Evolutionary conservation across 2,888 invertebrate genomes (phyloP).

Genomic region (Stenichneumon culpator): DNA sequence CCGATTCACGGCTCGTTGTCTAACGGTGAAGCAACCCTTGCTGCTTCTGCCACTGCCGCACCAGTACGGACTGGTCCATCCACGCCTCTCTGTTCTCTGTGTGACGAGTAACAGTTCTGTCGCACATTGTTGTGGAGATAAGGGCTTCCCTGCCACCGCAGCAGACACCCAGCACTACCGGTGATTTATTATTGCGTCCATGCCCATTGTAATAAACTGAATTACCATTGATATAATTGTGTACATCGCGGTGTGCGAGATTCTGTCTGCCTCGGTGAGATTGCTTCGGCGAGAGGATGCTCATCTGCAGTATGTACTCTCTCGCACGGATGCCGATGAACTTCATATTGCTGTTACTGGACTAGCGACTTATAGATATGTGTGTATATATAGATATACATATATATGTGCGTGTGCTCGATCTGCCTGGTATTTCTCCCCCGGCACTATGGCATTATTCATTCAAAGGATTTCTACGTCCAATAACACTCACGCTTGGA

Average conservation of each 20-base stretch:
- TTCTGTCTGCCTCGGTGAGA: slow-evolving; percentile 29
- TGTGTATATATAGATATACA: neutral
- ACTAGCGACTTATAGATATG: neutral
- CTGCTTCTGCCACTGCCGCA: neutral
- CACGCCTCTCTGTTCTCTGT: slow-evolving; percentile 19
- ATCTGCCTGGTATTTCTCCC: slow-evolving; percentile 50
- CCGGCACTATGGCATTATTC: slow-evolving; percentile 55
- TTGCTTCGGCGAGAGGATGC: slow-evolving; percentile 15
- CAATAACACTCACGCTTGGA: slow-evolving; percentile 65
- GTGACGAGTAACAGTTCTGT: slow-evolving; percentile 75
- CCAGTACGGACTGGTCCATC: neutral
- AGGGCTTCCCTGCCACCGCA: slow-evolving; percentile 58
- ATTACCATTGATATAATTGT: slow-evolving; percentile 76
- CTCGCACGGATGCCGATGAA: slow-evolving; percentile 36
- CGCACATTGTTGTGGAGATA: slow-evolving; percentile 77
- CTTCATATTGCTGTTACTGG: neutral
- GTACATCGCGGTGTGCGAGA: slow-evolving; percentile 30
- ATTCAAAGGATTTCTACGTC: slow-evolving; percentile 65
- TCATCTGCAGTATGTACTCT: slow-evolving; percentile 9
- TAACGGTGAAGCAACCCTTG: slow-evolving; percentile 31
- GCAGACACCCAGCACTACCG: slow-evolving; percentile 27
- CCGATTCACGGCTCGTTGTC: slow-evolving; percentile 27
- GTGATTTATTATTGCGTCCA: slow-evolving; percentile 67
- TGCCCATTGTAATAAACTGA: slow-evolving; percentile 77
- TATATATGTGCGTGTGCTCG: slow-evolving; percentile 14